Conservation (phyloP, 2,797 vertebrate genomes). For the Tolypeutes matacus region DNA sequence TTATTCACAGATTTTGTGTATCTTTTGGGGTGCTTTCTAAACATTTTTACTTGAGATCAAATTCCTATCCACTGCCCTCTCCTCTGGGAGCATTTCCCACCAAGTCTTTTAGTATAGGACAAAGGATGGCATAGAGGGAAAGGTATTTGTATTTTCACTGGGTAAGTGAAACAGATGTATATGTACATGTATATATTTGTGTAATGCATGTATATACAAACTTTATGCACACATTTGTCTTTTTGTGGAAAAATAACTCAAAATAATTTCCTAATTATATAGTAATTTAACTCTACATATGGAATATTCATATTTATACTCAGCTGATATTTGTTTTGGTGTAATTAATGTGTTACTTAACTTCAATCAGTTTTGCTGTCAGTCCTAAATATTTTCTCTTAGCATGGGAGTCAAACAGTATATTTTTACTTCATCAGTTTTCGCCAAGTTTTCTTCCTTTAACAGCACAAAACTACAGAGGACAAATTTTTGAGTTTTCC, state of each 20-base stretch:
- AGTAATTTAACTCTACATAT: not conserved
- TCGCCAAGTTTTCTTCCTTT: constrained; percentile 40
- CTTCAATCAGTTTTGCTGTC: constrained; percentile 61
- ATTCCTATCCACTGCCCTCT: not conserved
- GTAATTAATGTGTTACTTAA: constrained; percentile 61
- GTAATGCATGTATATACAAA: not conserved
- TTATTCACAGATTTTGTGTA: not conserved
- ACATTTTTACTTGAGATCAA: not conserved
- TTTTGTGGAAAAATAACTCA: constrained; percentile 42
- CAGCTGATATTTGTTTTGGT: not conserved
- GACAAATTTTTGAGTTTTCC: constrained; percentile 16
- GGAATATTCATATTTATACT: constrained; percentile 50
- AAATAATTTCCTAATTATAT: constrained; percentile 54
- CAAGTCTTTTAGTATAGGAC: not conserved
- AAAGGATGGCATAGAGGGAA: not conserved
- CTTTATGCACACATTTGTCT: not conserved
- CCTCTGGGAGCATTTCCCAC: not conserved
- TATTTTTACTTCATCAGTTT: constrained; percentile 48
- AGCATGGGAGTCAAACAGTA: not conserved
- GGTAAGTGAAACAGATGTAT: constrained; percentile 18
- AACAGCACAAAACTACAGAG: not conserved
- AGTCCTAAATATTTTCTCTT: constrained; percentile 62
- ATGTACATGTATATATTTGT: not conserved
- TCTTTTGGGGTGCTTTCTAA: constrained; percentile 18
- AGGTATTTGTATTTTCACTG: not conserved